Conservation (phyloP, 1,140 invertebrate species). For the Agrypnia vestita region DNA sequence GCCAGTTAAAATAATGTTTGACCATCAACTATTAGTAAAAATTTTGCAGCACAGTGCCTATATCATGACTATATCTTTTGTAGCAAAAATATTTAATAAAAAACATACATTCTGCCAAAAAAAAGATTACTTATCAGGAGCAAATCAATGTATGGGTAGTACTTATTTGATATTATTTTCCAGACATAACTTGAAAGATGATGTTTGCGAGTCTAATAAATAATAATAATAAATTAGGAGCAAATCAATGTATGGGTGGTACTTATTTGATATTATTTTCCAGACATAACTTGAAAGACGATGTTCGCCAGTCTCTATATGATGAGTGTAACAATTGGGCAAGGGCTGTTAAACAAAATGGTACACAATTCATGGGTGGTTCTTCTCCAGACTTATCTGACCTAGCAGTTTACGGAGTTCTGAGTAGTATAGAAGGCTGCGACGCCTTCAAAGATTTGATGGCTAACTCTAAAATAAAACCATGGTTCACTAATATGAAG, state of each 20-base stretch:
- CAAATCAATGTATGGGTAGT: too few relatives aligned
- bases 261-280: constrained; percentile 56
- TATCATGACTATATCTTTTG: not conserved
- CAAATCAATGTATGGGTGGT: too few relatives aligned
- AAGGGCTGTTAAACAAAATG: constrained; percentile 79
- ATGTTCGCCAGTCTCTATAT: constrained; percentile 93
- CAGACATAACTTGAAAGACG: constrained; percentile 88
- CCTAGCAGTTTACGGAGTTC: constrained; percentile 92
- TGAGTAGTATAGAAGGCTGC: constrained; percentile 97
- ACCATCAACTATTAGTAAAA: too few relatives aligned
- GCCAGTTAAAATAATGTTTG: too few relatives aligned
- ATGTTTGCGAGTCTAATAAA: too few relatives aligned
- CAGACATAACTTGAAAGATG: not conserved
- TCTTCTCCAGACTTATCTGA: constrained; percentile 92
- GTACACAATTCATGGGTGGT: constrained; percentile 88
- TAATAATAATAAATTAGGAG: too few relatives aligned
- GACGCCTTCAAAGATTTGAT: constrained; percentile 89
- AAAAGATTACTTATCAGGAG: too few relatives aligned
- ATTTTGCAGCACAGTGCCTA: too few relatives aligned
- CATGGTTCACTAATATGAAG: constrained; percentile 53
- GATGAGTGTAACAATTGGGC: constrained; percentile 91
- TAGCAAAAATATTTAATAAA: too few relatives aligned
- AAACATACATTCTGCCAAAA: too few relatives aligned
- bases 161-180: too few relatives aligned
- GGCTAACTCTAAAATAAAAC: constrained; percentile 80